These are phyloP conservation scores for Cerastis leucographa DNA, from an alignment of 2,888 invertebrate genomes.

Conservation along the genomic window DNA sequence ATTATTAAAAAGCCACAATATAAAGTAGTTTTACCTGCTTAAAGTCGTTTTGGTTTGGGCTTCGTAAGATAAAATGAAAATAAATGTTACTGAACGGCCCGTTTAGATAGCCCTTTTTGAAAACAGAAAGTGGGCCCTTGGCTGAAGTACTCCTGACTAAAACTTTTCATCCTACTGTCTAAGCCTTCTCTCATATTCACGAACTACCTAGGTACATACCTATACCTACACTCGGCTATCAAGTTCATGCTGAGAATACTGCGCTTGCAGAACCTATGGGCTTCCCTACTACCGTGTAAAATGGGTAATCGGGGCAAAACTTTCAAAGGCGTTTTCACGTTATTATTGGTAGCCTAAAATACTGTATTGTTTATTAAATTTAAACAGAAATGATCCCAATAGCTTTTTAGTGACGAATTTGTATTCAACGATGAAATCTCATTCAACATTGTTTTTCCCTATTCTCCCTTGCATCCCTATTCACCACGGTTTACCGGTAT, in stretches of 20 bases:
- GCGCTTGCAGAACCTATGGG: background rate
- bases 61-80: background rate
- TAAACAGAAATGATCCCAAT: no score
- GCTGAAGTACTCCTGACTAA: background rate
- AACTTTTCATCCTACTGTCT: background rate
- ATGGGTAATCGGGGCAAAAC: no score
- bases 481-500: no score
- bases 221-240: background rate
- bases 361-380: no score
- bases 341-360: no score
- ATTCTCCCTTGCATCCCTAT: no score
- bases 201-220: no score
- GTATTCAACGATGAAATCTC: no score
- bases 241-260: background rate
- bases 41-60: background rate
- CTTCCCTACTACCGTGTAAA: background rate
- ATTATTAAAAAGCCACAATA: background rate
- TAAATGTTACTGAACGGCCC: background rate
- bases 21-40: background rate
- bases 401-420: no score
- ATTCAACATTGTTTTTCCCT: no score
- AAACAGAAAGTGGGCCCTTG: background rate
- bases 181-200: no score
- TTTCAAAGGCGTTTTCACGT: no score
- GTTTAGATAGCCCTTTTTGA: background rate